Base-by-base conservation (phyloP, 2,113 vertebrate genomes). In the Ifrita kowaldi region DNA sequence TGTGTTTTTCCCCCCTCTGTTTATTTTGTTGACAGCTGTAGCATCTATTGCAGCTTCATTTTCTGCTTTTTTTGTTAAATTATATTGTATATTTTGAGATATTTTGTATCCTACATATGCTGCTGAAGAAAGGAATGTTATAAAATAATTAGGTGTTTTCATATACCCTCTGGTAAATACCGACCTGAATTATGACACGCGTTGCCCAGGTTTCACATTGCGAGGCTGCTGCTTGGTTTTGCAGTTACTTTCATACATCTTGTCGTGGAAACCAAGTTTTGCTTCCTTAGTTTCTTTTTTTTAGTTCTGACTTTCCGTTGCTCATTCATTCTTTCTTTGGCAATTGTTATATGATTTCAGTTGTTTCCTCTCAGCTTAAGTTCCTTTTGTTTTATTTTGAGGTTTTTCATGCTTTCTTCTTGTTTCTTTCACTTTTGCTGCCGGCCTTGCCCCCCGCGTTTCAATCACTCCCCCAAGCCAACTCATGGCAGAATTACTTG, bases 381-480 rank as follows among this genome's bases (percentile, higher is more conserved):
- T 98, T 98, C 91, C 97, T 96, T 98, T 97, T 77, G 70, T 67
- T 98, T 95, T 63, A 64, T 84, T 95, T 95, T 87, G 90, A 87
- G 62, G 49, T 98, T 97, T 97, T 98, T 99, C 97, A 98, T 97
- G 88, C 94, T 97, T 97, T 96, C 91, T 98, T 97, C 95, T 95
- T 97, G 95, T 98, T 98, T 98, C 96, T 98, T 98, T 98, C 97
- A 98, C 97, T 98, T 97, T 98, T 97, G 52, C 97, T 98, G 97
- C 98, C 98, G 98, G 96, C 98, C 98, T 98, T 98, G 97, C 97
- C 97, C 96, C 96, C 98, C n/a, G 92, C 95, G 95, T 98, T 97
- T 98, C 98, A 98, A 98, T 98, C 98, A 95, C 97, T 98, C 97
- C 97, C 98, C 98, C 95, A 98, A 99, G 99, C 97, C 98, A 98